Base-by-base conservation (phyloP, 37 sponge, comb jelly and placozoan species). In the Axinella damicornis region DNA sequence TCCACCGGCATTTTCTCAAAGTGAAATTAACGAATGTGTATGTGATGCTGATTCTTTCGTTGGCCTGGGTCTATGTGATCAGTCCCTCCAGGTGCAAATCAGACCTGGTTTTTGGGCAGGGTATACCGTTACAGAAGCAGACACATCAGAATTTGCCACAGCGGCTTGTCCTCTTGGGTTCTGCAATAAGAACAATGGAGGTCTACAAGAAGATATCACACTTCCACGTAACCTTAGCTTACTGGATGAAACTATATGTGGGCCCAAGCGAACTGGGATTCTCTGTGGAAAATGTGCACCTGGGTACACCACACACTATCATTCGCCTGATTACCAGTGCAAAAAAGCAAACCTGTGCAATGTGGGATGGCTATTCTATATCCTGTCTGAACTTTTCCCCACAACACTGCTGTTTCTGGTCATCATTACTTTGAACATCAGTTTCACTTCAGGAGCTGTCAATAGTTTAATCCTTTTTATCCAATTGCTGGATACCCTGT, bases 1-100 rank as follows among this genome's bases (percentile, higher is more conserved):
- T 74, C 88, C 88, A 22, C 88, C 88, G 4, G 88, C 82, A 30
- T 87, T 80, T 55, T 18, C 38, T n/a, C 79, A 65, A 6, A 63
- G 21, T 13, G 53, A 73, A 14, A 56, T 18, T 18, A 19, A 19
- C 20, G n/a, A 17, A 22, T 73, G 74, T 46, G 16, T 73, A 21
- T 73, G 55, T 73, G n/a, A 14, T 41, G 74, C 74, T 17, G 15
- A 70, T 28, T 12, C 22, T 24, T 64, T 24, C n/a, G 24, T 21
- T 64, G 65, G 25, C 16, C 25, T 64, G 65, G 13, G 11, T 22
- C 20, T 24, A 21, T 64, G 65, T 27, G n/a, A 64, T 12, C 11
- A 11, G 13, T 27, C 16, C 25, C 12, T n/a, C 11, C 25, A 64
- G 11, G n/a, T 11, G 25, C 18, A n/a, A 21, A 15, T 64, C 12